These are phyloP conservation scores for Lasioglossum pauxillum DNA, from an alignment of 2,888 invertebrate species.

Conservation along the genomic window DNA sequence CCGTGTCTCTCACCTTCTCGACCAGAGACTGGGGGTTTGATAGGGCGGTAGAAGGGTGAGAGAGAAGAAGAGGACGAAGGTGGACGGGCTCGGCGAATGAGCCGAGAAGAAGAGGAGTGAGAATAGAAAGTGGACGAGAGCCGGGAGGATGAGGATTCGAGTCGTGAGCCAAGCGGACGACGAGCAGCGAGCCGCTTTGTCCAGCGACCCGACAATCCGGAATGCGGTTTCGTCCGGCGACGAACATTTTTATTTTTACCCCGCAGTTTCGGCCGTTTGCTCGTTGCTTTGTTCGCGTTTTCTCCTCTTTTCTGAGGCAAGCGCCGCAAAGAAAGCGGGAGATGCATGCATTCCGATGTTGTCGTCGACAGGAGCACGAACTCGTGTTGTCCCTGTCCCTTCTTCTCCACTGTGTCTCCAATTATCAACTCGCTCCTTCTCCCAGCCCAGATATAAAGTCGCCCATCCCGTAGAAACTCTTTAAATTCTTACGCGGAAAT, in stretches of 20 bases:
- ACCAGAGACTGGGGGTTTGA: background rate
- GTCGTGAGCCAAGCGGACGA: conserved; percentile 63
- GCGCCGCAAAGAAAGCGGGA: conserved; percentile 70
- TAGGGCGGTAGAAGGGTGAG: conserved; percentile 21
- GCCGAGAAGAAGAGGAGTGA: conserved; percentile 13
- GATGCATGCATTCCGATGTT: conserved; percentile 76
- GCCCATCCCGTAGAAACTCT: conserved; percentile 22
- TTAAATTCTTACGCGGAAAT: conserved; percentile 36
- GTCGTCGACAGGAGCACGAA: conserved; percentile 58
- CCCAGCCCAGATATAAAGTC: conserved; percentile 41
- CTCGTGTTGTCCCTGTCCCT: conserved; percentile 40
- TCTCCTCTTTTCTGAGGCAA: conserved; percentile 66
- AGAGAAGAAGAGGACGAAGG: conserved; percentile 27
- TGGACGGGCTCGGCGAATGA: conserved; percentile 6
- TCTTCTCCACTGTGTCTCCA: conserved; percentile 16
- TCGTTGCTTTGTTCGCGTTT: conserved; percentile 69
- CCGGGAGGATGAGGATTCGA: conserved; percentile 54
- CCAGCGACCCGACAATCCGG: conserved; percentile 73
- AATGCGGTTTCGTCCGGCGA: conserved; percentile 75
- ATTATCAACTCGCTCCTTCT: conserved; percentile 51
- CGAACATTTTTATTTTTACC: conserved; percentile 74
- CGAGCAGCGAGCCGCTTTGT: conserved; percentile 70
- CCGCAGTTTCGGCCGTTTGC: conserved; percentile 66
- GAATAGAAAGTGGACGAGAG: conserved; percentile 43
- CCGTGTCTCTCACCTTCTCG: background rate